Base-by-base conservation (phyloP, 2,888 invertebrate species). In the Apamea epomidion region DNA sequence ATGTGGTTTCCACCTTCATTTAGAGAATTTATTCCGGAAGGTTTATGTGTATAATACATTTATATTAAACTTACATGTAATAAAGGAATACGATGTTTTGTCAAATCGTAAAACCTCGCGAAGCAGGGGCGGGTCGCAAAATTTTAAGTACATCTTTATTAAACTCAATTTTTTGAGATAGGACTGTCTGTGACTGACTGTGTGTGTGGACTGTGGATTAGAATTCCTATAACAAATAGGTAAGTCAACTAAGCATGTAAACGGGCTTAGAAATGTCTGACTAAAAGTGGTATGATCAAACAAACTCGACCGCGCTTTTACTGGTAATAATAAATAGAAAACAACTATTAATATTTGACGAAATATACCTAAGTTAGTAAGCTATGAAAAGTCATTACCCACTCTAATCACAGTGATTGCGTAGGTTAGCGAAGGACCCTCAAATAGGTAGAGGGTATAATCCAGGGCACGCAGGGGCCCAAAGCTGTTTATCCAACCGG, bases 401-500 rank as follows among this genome's bases (percentile, higher is more conserved):
- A 54, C 60, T 83, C 48, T 81, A 84, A 86, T 88, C 80, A 74
- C 74, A 67, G 64, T 78, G 82, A 86, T 83, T 86, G 81, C 75
- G 78, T 78, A 76, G 80, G 85, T 84, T 76, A 78, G 70, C 78
- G 70, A 77, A 81, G 80, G 80, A 75, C 45, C 75, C 80, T 79
- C 71, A 71, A 75, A 76, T 81, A 84, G 69, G 80, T 67, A 51
- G 82, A 69, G 74, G 79, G 70, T 54, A 65, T 89, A 90, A 90
- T 87, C 85, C 90, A 88, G 81, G 81, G 75, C 80, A 78, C 58
- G 78, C 70, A 32, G 75, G 78, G 81, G 25, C 67, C 68, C 54
- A 86, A 88, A 88, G 82, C 90, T 88, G 90, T 90, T 88, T 89
- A 88, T 90, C 83, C 85, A 79, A 86, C 87, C 21, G 74, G 82